Base-by-base conservation (phyloP, 2,113 vertebrate species). In the Pterocles gutturalis region DNA sequence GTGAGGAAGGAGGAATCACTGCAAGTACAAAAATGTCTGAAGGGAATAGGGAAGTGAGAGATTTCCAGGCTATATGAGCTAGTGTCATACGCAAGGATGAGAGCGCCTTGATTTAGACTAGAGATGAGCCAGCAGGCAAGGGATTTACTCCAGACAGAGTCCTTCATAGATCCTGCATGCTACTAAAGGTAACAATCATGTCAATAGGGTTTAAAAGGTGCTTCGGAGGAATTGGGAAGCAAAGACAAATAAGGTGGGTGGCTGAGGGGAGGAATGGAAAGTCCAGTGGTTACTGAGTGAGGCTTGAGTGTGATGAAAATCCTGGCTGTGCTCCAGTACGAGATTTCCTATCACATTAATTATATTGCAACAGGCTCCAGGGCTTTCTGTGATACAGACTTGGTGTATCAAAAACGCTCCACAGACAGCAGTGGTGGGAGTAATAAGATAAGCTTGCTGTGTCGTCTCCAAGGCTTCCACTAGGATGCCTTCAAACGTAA, bases 271-370 rank as follows among this genome's bases (percentile, higher is more conserved):
- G 88, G 72, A 93, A 92, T 94, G 78, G 90, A 94, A 93, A 96
- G 93, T 67, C 96, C 87, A 90, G 94, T 91, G 87, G 91, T 97
- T 96, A 94, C 91, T 82, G 93, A 97, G 87, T 95, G 95, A 94
- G 49, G 45, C 87, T 91, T 97, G 96, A 97, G 95, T 97, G 95
- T 85, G 96, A 97, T 95, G 96, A 92, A 93, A 95, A 96, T 97
- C 58, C 88, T 97, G 96, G 93, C 96, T 58, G 41, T 64, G 78
- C 86, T 95, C 95, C 95, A 96, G 90, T 34, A 55, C 83, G 64
- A 95, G 78, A 93, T 95, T 96, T 93, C 91, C 94, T 89, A 94
- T 84, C 94, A 61, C 93, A 95, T 94, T 86, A 93, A 94, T 97
- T 91, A 90, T 53, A 55, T 58, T 93, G 89, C 93, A 90, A 16